Base-by-base conservation (phyloP, 2,113 vertebrate genomes). In the Rissa tridactyla region DNA sequence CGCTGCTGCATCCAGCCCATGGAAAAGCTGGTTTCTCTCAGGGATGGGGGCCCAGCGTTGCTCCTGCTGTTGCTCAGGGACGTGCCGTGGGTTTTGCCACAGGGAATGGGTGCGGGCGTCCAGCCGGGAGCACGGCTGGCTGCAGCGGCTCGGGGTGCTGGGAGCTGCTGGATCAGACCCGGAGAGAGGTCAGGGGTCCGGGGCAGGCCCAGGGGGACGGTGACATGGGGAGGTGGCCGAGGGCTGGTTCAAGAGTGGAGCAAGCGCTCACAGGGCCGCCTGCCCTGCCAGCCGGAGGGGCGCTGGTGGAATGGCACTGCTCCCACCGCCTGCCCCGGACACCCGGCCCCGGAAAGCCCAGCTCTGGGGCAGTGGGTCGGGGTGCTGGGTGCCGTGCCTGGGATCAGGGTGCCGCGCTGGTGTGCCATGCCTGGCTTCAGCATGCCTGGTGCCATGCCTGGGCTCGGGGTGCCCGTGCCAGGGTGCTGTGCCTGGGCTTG, bases 1-100 rank as follows among this genome's bases (percentile, higher is more conserved):
- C 0, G 2, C 8, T 15, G 44, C 82, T 23, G 71, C 0, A 3
- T 49, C 42, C 3, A 3, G 17, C 18, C 27, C 6, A 15, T 1
- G 12, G 70, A 51, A 25, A 25, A 51, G 30, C 21, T 1, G 3
- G 19, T 25, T 68, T 68, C 30, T 52, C 9, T 69, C 1, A 0
- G 36, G 46, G 30, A 84, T 14, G 26, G 57, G 42, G n/a, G 11
- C 20, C 15, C 32, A 3, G 40, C 14, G 49, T 52, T 34, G 36
- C 29, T 40, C 38, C 30, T n/a, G 22, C 6, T 30, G 38, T 44
- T 46, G 52, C n/a, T 36, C n/a, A 40, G 65, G 65, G 34, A 15
- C 0, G 5, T 57, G 79, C 40, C 26, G 5, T 0, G 10, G 34
- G 15, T 20, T 47, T 47, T 47, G 20, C 51, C 7, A 5, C 26